Base-by-base conservation (phyloP, 2,888 invertebrate species). In the Sphecodes monilicornis region DNA sequence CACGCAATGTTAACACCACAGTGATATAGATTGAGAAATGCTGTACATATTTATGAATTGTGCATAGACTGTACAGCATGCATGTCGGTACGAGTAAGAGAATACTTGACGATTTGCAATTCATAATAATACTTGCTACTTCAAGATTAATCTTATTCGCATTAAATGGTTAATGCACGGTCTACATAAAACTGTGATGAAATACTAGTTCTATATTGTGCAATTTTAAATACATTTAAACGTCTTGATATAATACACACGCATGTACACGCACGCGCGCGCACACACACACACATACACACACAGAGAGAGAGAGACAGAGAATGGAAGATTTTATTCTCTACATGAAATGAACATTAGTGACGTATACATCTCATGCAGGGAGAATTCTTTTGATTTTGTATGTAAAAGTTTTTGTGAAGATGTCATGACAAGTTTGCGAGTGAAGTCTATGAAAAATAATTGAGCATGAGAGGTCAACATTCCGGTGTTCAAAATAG, bases 1-100 rank as follows among this genome's bases (percentile, higher is more conserved):
- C 6, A 29, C 8, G 11, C 18, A n/a, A 73, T 29, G 68, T 60
- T 32, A 66, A 32, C 26, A 60, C 5, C 64, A 54, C 3, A 70
- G 13, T 39, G 41, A 36, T 32, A n/a, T 32, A n/a, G 76, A 86
- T 86, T 86, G 86, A 81, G 78, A 86, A 86, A 81, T 86, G 86
- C 86, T 86, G 78, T 74, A 76, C 70, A 76, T 22, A 54, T 86
- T 86, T 79, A 80, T 86, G 73, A 26, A 78, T 82, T 77, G 78
- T 82, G 86, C 86, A 77, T 86, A 70, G 82, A 82, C 43, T 73
- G 78, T 79, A 86, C 76, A 86, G 77, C 74, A 82, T 86, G 86
- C 82, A 64, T 68, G 54, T 39, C 57, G 43, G 57, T 43, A 36
- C 46, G n/a, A 39, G 26, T 69, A 46, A 78, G 73, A 69, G 50